Base-by-base conservation (phyloP, 2,888 invertebrate species). In the Rhagium mordax region DNA sequence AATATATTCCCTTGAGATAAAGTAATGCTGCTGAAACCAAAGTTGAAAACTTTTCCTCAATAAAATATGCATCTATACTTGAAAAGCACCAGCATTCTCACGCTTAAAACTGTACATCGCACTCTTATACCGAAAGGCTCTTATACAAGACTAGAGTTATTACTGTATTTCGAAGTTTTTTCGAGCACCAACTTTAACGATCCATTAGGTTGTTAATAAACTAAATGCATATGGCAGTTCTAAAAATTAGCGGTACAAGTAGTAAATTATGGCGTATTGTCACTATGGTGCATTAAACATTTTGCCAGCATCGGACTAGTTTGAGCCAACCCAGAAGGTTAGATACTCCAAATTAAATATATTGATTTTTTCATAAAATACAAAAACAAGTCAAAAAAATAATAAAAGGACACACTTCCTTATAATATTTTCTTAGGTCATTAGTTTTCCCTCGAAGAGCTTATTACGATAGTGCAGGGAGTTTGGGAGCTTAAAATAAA, bases 51-150 rank as follows among this genome's bases (percentile, higher is more conserved):
- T 62, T 62, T 20, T 61, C 33, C 8, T 24, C 21, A 15, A 62
- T 62, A 48, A 62, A 62, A 62, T 62, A 62, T 62, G 24, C 47
- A 62, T 62, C 47, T 47, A 61, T 41, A 47, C 61, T 59, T 61
- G 61, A 61, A 61, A 61, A 61, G 33, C 8, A 21, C 24, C 7
- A 21, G 20, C 47, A 21, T 41, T 47, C 61, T 62, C 61, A 20
- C 21, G 21, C 41, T 48, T 20, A 41, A 29, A 60, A 47, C 61
- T 20, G 48, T 21, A 21, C 20, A 13, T 47, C 20, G 6, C 47
- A 21, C 41, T 47, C 24, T 47, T 57, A 27, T n/a, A 6, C 13
- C 16, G 41, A 20, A 13, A 5, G 16, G 18, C 41, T 62, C 24
- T 41, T 24, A 10, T 55, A 55, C 24, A 55, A 24, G 8, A 33